Evolutionary conservation across 2,888 invertebrate genomes (phyloP).

Genomic region (Drosophila silvestris): DNA sequence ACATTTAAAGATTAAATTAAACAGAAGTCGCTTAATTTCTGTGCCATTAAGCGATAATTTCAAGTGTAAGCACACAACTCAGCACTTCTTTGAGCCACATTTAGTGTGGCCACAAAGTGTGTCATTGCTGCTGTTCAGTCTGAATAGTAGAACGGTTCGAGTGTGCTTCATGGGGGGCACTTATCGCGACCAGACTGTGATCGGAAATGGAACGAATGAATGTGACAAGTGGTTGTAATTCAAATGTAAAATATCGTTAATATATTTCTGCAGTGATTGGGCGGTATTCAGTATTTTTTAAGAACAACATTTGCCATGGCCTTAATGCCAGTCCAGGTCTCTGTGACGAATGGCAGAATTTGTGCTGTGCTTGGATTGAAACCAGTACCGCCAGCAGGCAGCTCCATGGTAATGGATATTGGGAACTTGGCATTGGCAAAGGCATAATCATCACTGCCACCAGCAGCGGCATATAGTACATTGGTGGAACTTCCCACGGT

Average conservation of each 20-base stretch:
- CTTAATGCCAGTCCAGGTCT: slow-evolving; percentile 87
- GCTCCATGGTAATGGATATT: slow-evolving; percentile 88
- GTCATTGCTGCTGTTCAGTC: slow-evolving; percentile 18
- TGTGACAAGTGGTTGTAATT: slow-evolving; percentile 6
- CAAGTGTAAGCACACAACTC: slow-evolving; percentile 17
- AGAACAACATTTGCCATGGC: slow-evolving; percentile 83
- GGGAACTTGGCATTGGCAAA: slow-evolving; percentile 87
- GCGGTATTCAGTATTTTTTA: slow-evolving; percentile 50
- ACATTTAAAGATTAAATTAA: neutral
- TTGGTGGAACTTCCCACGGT: slow-evolving; percentile 84
- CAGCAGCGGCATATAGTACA: slow-evolving; percentile 86
- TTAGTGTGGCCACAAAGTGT: slow-evolving; percentile 14
- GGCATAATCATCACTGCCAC: slow-evolving; percentile 89
- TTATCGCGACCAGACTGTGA: slow-evolving; percentile 17
- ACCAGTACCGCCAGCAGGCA: slow-evolving; percentile 87
- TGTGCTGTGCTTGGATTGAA: slow-evolving; percentile 87
- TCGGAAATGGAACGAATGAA: slow-evolving; percentile 15
- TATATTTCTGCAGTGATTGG: slow-evolving; percentile 53
- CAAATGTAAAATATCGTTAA: slow-evolving; percentile 34
- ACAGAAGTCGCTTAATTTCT: slow-evolving; percentile 1
- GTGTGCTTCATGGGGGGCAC: slow-evolving; percentile 27
- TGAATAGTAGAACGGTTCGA: slow-evolving; percentile 8
- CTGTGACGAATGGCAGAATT: slow-evolving; percentile 87
- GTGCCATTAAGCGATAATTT: slow-evolving; percentile 27
- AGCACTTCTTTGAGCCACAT: slow-evolving; percentile 31